Conservation (phyloP, 2,113 vertebrate genomes). For the Entomyzon cyanotis region DNA sequence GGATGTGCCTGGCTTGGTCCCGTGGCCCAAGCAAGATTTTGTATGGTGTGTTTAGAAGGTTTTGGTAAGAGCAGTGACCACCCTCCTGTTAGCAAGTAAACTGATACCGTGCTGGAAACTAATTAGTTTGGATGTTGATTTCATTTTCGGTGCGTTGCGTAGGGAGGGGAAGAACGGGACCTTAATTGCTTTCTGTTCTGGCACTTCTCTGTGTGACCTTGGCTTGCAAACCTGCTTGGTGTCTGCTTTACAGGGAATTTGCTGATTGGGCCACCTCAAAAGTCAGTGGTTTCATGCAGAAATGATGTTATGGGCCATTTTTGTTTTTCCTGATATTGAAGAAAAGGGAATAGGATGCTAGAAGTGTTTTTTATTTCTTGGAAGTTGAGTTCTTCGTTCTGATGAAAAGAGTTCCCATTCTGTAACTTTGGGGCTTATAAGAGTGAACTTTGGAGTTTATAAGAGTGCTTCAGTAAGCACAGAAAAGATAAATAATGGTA, state of each 20-base stretch:
- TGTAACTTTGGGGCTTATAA: neutral
- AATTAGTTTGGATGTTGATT: slow-evolving; percentile 52
- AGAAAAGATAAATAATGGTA: neutral
- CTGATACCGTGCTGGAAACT: slow-evolving; percentile 52
- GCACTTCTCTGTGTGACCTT: neutral
- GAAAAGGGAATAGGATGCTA: neutral
- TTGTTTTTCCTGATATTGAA: neutral
- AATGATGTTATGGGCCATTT: neutral
- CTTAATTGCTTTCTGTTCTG: slow-evolving; percentile 35
- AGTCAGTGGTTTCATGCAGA: neutral
- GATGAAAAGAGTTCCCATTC: neutral
- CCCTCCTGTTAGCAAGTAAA: slow-evolving; percentile 1
- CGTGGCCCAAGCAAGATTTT: slow-evolving; percentile 19
- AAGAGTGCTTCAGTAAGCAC: neutral
- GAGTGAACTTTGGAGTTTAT: neutral
- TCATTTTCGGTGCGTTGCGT: slow-evolving; percentile 29
- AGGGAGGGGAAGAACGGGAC: slow-evolving; percentile 22
- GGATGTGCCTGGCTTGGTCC: slow-evolving; percentile 29
- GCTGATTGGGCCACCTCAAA: neutral
- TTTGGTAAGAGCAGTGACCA: slow-evolving; percentile 48
- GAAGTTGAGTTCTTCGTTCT: neutral
- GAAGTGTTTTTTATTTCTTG: neutral
- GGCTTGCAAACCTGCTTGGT: neutral
- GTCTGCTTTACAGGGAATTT: neutral
- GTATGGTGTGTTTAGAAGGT: slow-evolving; percentile 27